Percentiles rank a stretch among this genome's conserved stretches.
phyloP scores from a whole-genome alignment of 2,797 vertebrate genomes.

The Myripristis jacobus region DNA sequence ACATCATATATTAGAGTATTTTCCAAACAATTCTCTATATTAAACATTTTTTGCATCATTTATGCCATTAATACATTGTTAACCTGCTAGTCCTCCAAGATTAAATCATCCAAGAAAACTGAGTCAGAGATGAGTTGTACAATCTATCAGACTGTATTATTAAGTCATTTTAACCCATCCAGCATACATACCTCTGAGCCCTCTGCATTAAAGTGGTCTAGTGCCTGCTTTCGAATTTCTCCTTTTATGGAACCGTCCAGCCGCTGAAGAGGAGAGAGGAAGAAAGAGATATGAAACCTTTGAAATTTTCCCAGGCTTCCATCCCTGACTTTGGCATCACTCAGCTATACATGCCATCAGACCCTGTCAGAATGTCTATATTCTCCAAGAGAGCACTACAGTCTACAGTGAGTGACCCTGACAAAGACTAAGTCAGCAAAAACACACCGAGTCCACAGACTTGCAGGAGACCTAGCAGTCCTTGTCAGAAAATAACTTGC shows the following conservation, averaged over 20 bases:
- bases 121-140: too few species aligned
- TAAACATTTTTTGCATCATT: neutral
- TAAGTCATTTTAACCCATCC: neutral
- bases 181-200: conserved; percentile 92
- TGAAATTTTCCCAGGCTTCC: conserved; percentile 9
- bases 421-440: conserved; percentile 45
- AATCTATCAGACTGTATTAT: too few species aligned
- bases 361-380: neutral
- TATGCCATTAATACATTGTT: too few species aligned
- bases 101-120: neutral
- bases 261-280: conserved; percentile 82
- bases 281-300: conserved; percentile 23
- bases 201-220: conserved; percentile 99
- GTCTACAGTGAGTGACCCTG: conserved; percentile 8
- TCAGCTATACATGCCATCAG: conserved; percentile 12
- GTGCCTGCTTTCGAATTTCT: conserved; percentile 97
- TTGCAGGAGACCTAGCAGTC: conserved; percentile 51
- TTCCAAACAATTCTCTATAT: neutral
- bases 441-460: conserved; percentile 45
- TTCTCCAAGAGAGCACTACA: conserved; percentile 8
- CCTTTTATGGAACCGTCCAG: conserved; percentile 98
- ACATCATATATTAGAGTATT: too few species aligned
- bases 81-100: neutral
- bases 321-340: conserved; percentile 16
- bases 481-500: conserved; percentile 80